These are phyloP conservation scores for Leptinotarsa tumamoca DNA, from an alignment of 2,888 invertebrate species.

Conservation along the genomic window DNA sequence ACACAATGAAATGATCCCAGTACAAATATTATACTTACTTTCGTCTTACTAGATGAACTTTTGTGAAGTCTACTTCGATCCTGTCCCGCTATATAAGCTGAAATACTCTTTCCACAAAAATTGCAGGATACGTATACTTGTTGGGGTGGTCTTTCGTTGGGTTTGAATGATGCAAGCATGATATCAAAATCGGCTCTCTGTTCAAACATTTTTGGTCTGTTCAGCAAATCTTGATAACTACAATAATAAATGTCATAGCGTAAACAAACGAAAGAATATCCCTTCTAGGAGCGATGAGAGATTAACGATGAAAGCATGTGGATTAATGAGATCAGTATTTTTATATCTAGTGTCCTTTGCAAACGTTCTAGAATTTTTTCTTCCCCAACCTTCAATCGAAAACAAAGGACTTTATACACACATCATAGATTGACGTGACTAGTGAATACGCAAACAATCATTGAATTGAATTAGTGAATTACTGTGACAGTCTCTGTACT, in stretches of 20 bases:
- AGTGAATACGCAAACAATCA: too few relatives aligned
- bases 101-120: slow-evolving; percentile 94
- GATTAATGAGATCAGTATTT: too few relatives aligned
- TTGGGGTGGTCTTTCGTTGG: slow-evolving; percentile 71
- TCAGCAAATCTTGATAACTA: slow-evolving; percentile 86
- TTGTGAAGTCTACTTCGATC: slow-evolving; percentile 71
- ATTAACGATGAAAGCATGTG: too few relatives aligned
- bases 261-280: background rate
- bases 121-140: slow-evolving; percentile 90
- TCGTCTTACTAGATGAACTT: slow-evolving; percentile 36
- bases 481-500: too few relatives aligned
- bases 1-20: too few relatives aligned
- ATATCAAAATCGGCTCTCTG: slow-evolving; percentile 92
- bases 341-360: too few relatives aligned
- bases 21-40: slow-evolving; percentile 23
- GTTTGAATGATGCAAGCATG: slow-evolving; percentile 73
- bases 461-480: too few relatives aligned
- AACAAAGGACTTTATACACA: too few relatives aligned
- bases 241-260: slow-evolving; percentile 43
- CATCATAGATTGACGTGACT: too few relatives aligned
- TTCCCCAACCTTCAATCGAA: too few relatives aligned
- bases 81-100: slow-evolving; percentile 73
- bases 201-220: slow-evolving; percentile 92
- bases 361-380: too few relatives aligned
- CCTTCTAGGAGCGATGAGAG: too few relatives aligned